Evolutionary conservation across 2,797 vertebrate species (phyloP).

Genomic region (Chrysocyon brachyurus): DNA sequence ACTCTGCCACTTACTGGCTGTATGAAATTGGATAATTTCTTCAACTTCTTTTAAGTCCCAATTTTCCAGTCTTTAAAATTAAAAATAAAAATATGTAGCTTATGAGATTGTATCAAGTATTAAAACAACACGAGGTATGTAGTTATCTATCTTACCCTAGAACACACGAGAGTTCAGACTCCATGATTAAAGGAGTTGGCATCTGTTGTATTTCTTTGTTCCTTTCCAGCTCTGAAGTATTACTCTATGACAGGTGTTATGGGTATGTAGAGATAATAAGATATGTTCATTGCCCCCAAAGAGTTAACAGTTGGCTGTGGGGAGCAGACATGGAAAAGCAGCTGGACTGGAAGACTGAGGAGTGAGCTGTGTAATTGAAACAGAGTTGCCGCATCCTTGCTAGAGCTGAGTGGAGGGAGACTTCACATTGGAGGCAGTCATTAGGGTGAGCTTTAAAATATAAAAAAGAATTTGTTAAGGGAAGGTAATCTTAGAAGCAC

Average conservation of each 20-base stretch:
- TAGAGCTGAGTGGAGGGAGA: background rate
- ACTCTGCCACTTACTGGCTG: background rate
- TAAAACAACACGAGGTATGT: conserved; percentile 25
- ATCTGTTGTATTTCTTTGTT: conserved; percentile 26
- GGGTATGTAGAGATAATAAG: background rate
- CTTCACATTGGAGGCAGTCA: background rate
- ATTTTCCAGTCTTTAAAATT: conserved; percentile 43
- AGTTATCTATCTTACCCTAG: background rate
- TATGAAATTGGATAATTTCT: background rate
- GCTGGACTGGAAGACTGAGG: background rate
- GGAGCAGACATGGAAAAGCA: background rate
- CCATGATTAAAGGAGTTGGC: background rate
- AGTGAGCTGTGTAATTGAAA: background rate
- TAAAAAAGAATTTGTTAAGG: background rate
- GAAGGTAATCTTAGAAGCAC: background rate
- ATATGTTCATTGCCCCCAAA: background rate
- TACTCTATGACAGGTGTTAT: background rate
- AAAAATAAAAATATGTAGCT: background rate
- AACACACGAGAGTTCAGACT: background rate
- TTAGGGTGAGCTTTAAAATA: background rate
- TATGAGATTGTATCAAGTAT: background rate
- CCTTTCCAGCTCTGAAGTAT: background rate
- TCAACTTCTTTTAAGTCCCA: conserved; percentile 31
- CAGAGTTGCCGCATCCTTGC: background rate
- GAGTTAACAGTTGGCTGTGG: background rate